Conservation (phyloP, 2,797 vertebrate genomes). For the Leucoraja ocellata region DNA sequence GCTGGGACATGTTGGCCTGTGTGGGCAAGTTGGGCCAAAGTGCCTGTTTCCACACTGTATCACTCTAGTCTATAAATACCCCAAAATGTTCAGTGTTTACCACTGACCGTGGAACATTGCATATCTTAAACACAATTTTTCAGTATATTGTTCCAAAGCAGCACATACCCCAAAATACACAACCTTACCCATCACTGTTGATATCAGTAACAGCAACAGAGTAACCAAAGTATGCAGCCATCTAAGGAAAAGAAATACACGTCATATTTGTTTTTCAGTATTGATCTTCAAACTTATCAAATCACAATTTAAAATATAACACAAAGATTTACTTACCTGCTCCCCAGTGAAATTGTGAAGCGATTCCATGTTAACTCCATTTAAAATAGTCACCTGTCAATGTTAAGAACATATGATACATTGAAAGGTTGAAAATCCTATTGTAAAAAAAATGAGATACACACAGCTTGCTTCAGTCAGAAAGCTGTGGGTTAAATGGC, state of each 20-base stretch:
- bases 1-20: too few species aligned
- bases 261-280: not conserved
- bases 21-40: too few species aligned
- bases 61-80: not conserved
- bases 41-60: too few species aligned
- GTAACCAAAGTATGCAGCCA: constrained; percentile 90
- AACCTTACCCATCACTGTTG: constrained; percentile 75
- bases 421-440: not conserved
- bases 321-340: constrained; percentile 64
- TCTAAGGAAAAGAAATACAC: constrained; percentile 55
- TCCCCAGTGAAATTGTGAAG: constrained; percentile 86
- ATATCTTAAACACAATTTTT: not conserved
- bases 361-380: constrained; percentile 80
- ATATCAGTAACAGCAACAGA: constrained; percentile 78
- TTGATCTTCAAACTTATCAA: not conserved
- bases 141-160: not conserved
- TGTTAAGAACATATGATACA: constrained; percentile 42
- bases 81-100: not conserved
- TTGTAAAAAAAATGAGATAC: not conserved
- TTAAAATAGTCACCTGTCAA: constrained; percentile 84
- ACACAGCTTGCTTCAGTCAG: not conserved
- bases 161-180: too few species aligned
- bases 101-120: not conserved
- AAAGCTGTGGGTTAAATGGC: not conserved
- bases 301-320: constrained; percentile 42